These are phyloP conservation scores for Cichladusa arquata DNA, from an alignment of 2,113 vertebrate species.

Conservation along the genomic window DNA sequence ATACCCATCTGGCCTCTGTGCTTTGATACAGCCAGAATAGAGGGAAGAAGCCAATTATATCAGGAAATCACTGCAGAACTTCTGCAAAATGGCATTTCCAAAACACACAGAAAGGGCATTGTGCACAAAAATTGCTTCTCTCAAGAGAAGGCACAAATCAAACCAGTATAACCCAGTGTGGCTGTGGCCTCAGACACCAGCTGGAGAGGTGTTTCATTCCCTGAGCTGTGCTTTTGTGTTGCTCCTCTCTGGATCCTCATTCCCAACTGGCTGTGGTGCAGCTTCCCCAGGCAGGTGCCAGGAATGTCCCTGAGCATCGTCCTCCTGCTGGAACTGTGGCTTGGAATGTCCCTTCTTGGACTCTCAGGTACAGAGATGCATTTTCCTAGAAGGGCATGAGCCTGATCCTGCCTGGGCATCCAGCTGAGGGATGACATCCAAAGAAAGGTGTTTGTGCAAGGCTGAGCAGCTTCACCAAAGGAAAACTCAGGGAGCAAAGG, in stretches of 20 bases:
- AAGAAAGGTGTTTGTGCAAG: neutral
- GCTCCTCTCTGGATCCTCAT: neutral
- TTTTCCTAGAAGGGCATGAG: neutral
- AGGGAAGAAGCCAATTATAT: constrained; percentile 4
- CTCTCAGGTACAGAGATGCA: accelerated
- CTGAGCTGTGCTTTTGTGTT: neutral
- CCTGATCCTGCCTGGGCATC: neutral
- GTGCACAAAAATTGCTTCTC: neutral
- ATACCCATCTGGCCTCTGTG: neutral
- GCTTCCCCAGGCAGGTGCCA: neutral
- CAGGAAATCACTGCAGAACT: constrained; percentile 1
- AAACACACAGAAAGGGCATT: neutral
- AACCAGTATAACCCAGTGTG: neutral
- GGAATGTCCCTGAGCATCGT: neutral
- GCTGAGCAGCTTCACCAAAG: neutral
- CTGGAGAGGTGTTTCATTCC: neutral
- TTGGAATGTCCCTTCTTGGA: neutral
- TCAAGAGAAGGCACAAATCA: neutral
- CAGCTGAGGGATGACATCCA: neutral
- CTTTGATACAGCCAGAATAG: neutral
- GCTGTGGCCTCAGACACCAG: neutral
- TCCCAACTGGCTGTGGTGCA: neutral
- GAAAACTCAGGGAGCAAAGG: neutral
- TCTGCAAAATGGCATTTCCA: neutral
- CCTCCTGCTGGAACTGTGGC: neutral